Evolutionary conservation across 2,888 invertebrate genomes (phyloP).

Genomic region (Amphipyra tragopoginis): DNA sequence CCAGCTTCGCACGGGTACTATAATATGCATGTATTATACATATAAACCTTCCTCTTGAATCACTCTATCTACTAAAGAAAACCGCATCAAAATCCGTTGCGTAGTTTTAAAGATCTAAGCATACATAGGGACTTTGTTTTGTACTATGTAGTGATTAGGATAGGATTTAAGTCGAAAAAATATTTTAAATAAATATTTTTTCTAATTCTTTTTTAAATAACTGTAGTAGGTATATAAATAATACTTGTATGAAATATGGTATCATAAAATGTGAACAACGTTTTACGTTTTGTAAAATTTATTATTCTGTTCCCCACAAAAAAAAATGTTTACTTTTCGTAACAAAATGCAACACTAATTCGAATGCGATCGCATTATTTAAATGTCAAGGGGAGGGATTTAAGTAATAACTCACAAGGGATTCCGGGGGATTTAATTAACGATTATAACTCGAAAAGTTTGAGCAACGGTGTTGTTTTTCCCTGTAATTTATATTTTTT

Average conservation of each 20-base stretch:
- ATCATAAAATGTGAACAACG: slow-evolving; percentile 2
- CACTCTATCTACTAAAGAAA: no score
- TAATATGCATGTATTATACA: no score
- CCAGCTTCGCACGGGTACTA: no score
- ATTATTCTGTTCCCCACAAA: slow-evolving; percentile 17
- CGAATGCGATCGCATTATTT: slow-evolving; percentile 61
- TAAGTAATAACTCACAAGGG: slow-evolving; percentile 71
- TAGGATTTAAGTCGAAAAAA: no score
- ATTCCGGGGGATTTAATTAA: slow-evolving; percentile 74
- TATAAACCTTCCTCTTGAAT: no score
- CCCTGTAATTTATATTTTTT: slow-evolving; percentile 52
- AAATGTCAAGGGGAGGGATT: slow-evolving; percentile 64
- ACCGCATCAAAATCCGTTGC: no score
- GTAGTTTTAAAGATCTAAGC: no score
- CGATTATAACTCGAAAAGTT: slow-evolving; percentile 74
- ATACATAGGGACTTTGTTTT: no score
- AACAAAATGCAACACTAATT: slow-evolving; percentile 56
- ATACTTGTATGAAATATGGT: not conserved
- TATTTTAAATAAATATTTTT: no score
- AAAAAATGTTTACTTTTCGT: slow-evolving; percentile 42
- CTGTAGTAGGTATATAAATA: no score
- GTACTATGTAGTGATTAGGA: no score
- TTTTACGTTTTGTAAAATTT: slow-evolving; percentile 5
- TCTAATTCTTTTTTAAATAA: no score
- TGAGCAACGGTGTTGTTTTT: slow-evolving; percentile 64